Conservation (phyloP, 2,113 vertebrate species). For the Burhinus oedicnemus region DNA sequence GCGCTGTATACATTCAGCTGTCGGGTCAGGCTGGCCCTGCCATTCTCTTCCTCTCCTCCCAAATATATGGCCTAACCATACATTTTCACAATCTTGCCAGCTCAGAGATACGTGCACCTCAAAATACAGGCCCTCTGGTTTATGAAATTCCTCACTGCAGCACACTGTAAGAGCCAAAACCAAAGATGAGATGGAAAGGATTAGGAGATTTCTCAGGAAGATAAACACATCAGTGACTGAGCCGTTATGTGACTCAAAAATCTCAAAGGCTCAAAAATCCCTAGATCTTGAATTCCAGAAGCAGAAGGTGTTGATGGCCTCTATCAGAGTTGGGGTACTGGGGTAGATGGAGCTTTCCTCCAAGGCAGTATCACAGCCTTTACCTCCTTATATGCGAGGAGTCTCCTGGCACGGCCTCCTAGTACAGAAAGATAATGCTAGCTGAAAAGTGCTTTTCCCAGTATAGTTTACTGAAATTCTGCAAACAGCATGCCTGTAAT, state of each 20-base stretch:
- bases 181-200: not conserved
- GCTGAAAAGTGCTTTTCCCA: not conserved
- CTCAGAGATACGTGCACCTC: rapidly evolving
- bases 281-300: not conserved
- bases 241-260: not conserved
- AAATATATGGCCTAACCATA: not conserved
- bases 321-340: not conserved
- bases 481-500: not conserved
- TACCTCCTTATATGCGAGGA: not conserved
- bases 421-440: not conserved
- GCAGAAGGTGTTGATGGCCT: not conserved
- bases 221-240: not conserved
- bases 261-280: not conserved
- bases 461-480: not conserved
- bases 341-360: not conserved
- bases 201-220: not conserved
- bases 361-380: not conserved
- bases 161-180: not conserved
- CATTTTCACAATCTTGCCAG: not conserved
- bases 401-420: not conserved
- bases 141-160: not conserved
- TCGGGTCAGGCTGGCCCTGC: not conserved
- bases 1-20: not conserved
- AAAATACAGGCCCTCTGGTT: not conserved
- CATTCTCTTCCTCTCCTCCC: not conserved